A percentile compares a stretch with the other conserved stretches of the same genome.
Evolutionary conservation across 2,113 vertebrate genomes (phyloP).

Genomic region (Lampris megalopsis): DNA sequence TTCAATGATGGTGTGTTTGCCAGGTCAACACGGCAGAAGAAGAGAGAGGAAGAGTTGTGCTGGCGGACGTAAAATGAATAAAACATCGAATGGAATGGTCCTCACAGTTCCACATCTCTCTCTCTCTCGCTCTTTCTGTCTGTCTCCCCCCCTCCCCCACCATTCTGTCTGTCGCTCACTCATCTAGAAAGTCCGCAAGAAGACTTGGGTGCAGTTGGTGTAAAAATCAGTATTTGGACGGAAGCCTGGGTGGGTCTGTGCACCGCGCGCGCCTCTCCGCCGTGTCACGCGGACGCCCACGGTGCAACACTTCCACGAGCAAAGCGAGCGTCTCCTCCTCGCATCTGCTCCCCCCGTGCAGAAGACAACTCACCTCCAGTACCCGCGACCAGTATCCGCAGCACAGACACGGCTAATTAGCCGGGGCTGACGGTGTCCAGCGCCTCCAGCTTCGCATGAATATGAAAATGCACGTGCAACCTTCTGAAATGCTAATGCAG

Average conservation of each 20-base stretch:
- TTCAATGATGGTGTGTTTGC: slow-evolving; percentile 85
- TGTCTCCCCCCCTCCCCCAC: too few species aligned
- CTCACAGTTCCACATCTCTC: slow-evolving; percentile 73
- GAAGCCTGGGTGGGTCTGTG: slow-evolving; percentile 73
- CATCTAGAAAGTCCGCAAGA: slow-evolving; percentile 54
- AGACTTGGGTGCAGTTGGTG: slow-evolving; percentile 74
- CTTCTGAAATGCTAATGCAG: slow-evolving; percentile 46
- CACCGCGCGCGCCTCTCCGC: slow-evolving; percentile 69
- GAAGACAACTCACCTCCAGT: slow-evolving; percentile 72
- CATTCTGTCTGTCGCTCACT: slow-evolving; percentile 6
- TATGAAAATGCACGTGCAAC: slow-evolving; percentile 56
- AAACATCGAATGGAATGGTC: slow-evolving; percentile 75
- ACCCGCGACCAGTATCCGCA: slow-evolving; percentile 51
- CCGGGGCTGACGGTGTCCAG: slow-evolving; percentile 46
- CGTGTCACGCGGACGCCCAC: slow-evolving; percentile 80
- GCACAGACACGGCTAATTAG: slow-evolving; percentile 68
- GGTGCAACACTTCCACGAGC: slow-evolving; percentile 77
- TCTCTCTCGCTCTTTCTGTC: slow-evolving; percentile 31
- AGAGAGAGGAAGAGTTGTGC: slow-evolving; percentile 53
- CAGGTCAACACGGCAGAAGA: slow-evolving; percentile 78
- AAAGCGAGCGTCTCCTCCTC: slow-evolving; percentile 71
- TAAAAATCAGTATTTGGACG: slow-evolving; percentile 76
- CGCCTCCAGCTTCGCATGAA: slow-evolving; percentile 62
- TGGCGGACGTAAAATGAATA: slow-evolving; percentile 80
- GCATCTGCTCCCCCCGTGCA: slow-evolving; percentile 77